These are phyloP conservation scores for Galeopsomyia nigrocyanea DNA, from an alignment of 2,888 invertebrate species.

Conservation along the genomic window DNA sequence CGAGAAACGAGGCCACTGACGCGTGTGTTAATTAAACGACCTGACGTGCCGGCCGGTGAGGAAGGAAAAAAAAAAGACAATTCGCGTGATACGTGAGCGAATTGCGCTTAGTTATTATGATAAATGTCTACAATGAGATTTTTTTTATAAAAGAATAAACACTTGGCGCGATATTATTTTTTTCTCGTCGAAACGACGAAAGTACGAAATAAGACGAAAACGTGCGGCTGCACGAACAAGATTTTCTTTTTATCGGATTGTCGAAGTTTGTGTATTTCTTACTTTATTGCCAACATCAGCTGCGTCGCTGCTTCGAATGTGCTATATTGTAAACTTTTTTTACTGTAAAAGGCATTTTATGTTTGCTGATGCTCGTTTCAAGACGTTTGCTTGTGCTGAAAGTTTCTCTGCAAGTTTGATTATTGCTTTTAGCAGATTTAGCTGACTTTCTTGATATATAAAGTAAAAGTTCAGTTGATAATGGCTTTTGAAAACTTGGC, in stretches of 20 bases:
- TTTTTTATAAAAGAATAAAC: too few relatives aligned
- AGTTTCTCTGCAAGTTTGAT: too few relatives aligned
- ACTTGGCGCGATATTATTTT: too few relatives aligned
- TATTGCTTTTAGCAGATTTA: constrained; percentile 17
- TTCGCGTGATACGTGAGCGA: not conserved
- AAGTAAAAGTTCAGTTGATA: too few relatives aligned
- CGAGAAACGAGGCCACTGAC: not conserved
- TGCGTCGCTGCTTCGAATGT: not conserved
- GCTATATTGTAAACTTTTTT: constrained; percentile 19
- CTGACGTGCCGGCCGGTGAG: not conserved
- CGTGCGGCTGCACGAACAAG: not conserved
- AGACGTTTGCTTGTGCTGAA: not conserved
- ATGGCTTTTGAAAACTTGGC: too few relatives aligned
- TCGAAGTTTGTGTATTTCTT: constrained; percentile 21
- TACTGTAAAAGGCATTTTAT: constrained; percentile 24
- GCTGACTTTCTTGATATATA: not conserved
- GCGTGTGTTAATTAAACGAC: constrained; percentile 14
- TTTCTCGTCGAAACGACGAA: too few relatives aligned
- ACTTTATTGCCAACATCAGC: constrained; percentile 29
- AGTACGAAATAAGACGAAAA: too few relatives aligned
- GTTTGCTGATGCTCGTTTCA: constrained; percentile 24
- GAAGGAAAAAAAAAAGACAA: not conserved
- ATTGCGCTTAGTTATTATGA: too few relatives aligned
- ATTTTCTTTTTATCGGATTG: constrained; percentile 6
- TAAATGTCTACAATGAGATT: too few relatives aligned